Conservation (phyloP, 1,140 invertebrate species). For the Stratiolaelaps scimitus region DNA sequence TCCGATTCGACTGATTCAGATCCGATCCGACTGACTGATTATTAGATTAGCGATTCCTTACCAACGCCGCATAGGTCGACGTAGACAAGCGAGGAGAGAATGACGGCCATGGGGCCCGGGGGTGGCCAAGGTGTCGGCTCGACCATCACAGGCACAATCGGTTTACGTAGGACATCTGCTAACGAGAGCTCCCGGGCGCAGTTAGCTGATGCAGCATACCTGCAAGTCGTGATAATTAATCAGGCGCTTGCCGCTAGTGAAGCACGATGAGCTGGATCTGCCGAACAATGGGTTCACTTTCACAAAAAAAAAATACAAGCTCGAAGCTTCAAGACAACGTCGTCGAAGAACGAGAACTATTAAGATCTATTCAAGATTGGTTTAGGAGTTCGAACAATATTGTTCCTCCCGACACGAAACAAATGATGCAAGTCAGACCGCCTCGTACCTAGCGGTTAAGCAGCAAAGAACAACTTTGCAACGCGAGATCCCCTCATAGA, state of each 20-base stretch:
- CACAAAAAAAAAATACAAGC: too few relatives aligned
- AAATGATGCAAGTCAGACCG: too few relatives aligned
- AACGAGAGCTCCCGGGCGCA: slow-evolving; percentile 44
- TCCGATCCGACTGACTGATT: too few relatives aligned
- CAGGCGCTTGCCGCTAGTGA: too few relatives aligned
- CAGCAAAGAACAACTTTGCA: slow-evolving; percentile 36
- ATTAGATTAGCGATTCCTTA: background rate
- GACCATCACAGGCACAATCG: slow-evolving; percentile 44
- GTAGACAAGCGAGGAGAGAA: slow-evolving; percentile 44
- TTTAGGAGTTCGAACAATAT: too few relatives aligned
- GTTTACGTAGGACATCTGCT: slow-evolving; percentile 43
- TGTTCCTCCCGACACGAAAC: too few relatives aligned
- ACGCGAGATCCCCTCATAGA: slow-evolving; percentile 42
- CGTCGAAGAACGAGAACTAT: too few relatives aligned
- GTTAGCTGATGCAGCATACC: slow-evolving; percentile 42
- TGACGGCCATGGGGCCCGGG: slow-evolving; percentile 43
- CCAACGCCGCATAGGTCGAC: slow-evolving; percentile 42
- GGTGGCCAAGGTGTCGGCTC: slow-evolving; percentile 44
- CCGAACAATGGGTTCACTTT: too few relatives aligned
- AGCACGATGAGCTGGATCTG: too few relatives aligned
- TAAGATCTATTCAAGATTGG: too few relatives aligned
- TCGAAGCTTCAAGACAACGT: too few relatives aligned
- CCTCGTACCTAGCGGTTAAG: slow-evolving; percentile 38
- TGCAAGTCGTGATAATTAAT: background rate
- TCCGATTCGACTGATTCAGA: slow-evolving; percentile 15